Evolutionary conservation across 2,113 vertebrate genomes (phyloP), one percentile per base, ranked within the genome.

Genomic region (Epinephelus moara): DNA sequence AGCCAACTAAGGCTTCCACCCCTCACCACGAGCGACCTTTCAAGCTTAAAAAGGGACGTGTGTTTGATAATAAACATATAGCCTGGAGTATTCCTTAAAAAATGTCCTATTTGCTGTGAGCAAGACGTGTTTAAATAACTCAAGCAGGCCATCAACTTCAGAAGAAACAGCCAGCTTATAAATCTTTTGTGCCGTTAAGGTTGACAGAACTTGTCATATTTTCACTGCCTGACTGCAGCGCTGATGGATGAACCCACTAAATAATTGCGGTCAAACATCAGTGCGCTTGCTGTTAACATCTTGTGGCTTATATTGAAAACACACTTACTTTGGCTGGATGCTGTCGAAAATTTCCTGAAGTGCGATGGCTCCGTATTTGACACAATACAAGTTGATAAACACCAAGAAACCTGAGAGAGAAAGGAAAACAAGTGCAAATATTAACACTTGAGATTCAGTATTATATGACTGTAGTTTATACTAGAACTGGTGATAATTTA

Each of bases 291-390:
- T 27, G n/a, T 37, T 27, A 63, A 49, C 45, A 50, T 37, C 1
- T 55, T 56, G 11, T 11, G 7, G 59, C n/a, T 63, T 15, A 6
- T 10, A 11, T 1, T 33, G 62, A 70, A 60, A 37, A 61, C 8
- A 9, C 4, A 96, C 97, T 96, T 93, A 99, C 98, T 99, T 99
- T 87, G 98, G 97, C 83, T 99, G 98, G 91, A 99, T 99, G 90
- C 95, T 96, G 94, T 99, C 98, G 94, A 99, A 98, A 88, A 99
- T 97, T 93, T 99, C 98, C 88, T 99, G 98, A 69, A 99, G 95
- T 47, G 97, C 98, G 85, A 99, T 95, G 0, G 98, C 97, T 56
- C 98, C 98, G 0, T 98, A 99, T 94, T 97, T 99, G 81, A 99
- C 95, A 93, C 96, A 95, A 66, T 98, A 99, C 81, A 99, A 95